Conservation (phyloP, 2,888 invertebrate species). For the Drosophila diplacantha region DNA sequence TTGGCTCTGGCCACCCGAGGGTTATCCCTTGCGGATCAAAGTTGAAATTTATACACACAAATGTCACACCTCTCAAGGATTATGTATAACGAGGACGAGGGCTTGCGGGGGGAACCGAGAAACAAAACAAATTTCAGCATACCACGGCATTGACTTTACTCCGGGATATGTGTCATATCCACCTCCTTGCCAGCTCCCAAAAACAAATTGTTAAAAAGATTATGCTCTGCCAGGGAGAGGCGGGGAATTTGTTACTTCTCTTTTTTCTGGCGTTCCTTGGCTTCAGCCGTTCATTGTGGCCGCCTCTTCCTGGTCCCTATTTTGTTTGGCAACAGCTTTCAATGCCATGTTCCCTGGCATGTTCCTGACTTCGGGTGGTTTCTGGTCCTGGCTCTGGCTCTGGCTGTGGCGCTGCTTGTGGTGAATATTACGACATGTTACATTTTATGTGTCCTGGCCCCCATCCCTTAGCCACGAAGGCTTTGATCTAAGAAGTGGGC, state of each 20-base stretch:
- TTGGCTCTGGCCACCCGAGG: constrained; percentile 52
- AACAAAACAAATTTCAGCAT: constrained; percentile 50
- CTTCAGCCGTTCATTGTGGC: constrained; percentile 42
- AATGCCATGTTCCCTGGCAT: constrained; percentile 63
- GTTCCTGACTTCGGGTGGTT: constrained; percentile 42
- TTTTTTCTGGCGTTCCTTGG: constrained; percentile 2
- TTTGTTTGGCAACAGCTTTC: constrained; percentile 58
- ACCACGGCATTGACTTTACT: constrained; percentile 58
- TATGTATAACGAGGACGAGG: constrained; percentile 48
- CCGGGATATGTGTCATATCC: constrained; percentile 60
- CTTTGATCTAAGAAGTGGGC: constrained; percentile 10
- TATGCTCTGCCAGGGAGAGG: constrained; percentile 46
- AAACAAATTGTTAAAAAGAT: constrained; percentile 69
- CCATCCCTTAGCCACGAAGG: neutral
- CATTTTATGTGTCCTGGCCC: constrained; percentile 46
- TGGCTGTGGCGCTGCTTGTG: constrained; percentile 46
- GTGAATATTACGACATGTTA: constrained; percentile 64
- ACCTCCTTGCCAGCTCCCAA: constrained; percentile 21
- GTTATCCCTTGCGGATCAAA: constrained; percentile 72
- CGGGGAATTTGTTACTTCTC: constrained; percentile 36
- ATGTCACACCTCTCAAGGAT: constrained; percentile 70
- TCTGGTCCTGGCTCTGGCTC: constrained; percentile 2
- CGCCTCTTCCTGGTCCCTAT: constrained; percentile 33
- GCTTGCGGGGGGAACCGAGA: constrained; percentile 16
- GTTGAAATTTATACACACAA: constrained; percentile 69